Percentiles rank a stretch among this genome's conserved stretches.
Evolutionary conservation across 37 sponge, comb jelly and placozoan species (phyloP).

Genomic region (Amphimedon queenslandica): DNA sequence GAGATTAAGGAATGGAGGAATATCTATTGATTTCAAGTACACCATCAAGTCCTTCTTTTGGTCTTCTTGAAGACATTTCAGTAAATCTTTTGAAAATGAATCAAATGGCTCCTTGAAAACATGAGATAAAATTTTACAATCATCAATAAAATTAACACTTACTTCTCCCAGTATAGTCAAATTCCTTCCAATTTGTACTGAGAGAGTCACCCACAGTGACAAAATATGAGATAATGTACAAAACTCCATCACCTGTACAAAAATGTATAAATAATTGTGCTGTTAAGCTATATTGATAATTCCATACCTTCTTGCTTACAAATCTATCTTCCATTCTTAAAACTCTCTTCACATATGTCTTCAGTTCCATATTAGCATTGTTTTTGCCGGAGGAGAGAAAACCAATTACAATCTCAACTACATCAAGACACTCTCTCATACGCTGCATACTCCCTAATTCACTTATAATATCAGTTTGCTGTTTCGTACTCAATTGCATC

Average conservation of each 20-base stretch:
- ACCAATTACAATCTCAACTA: conserved; percentile 45
- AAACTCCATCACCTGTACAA: conserved; percentile 5
- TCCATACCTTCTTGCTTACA: conserved; percentile 10
- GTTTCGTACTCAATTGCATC: conserved; percentile 19
- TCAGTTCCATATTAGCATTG: conserved; percentile 5
- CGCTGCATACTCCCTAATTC: conserved; percentile 8
- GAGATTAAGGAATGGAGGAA: conserved; percentile 3
- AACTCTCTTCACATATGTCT: conserved; percentile 21
- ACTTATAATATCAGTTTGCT: conserved; percentile 9
- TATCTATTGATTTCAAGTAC: background rate
- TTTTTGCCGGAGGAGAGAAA: conserved; percentile 50
- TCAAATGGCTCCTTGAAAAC: conserved; percentile 36
- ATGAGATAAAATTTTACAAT: no score
- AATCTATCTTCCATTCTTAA: conserved; percentile 9
- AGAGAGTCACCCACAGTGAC: conserved; percentile 39
- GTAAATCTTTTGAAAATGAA: background rate
- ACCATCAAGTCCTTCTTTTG: background rate
- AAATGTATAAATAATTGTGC: no score
- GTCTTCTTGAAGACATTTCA: background rate
- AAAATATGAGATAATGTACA: conserved; percentile 34
- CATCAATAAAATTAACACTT: no score
- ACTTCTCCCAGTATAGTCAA: background rate
- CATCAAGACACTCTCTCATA: conserved; percentile 32
- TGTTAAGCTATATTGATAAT: background rate
- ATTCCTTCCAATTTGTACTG: conserved; percentile 24